A percentile compares a stretch with the other conserved stretches of the same genome.
phyloP scores from a whole-genome alignment of 2,888 invertebrate genomes.

The Formica aserva region DNA sequence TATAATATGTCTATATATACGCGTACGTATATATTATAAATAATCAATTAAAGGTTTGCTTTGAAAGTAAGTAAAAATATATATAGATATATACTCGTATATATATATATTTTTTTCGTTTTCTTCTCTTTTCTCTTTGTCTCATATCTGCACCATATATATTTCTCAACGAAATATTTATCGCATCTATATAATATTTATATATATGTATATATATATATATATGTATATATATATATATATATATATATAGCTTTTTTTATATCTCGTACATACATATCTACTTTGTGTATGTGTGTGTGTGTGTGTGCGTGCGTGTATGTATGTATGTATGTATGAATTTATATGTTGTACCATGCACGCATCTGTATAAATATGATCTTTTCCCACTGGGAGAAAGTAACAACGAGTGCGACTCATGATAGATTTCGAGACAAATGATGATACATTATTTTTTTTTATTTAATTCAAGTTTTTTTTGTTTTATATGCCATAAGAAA shows the following conservation, averaged over 20 bases:
- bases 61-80: slow-evolving; percentile 83
- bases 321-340: slow-evolving; percentile 7
- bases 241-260: slow-evolving; percentile 14
- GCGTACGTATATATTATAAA: slow-evolving; percentile 77
- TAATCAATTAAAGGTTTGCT: slow-evolving; percentile 79
- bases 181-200: slow-evolving; percentile 30
- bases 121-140: slow-evolving; percentile 66
- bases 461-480: not conserved
- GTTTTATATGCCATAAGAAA: not conserved
- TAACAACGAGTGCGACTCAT: slow-evolving; percentile 48
- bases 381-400: slow-evolving; percentile 29
- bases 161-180: slow-evolving; percentile 46
- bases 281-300: slow-evolving; percentile 25
- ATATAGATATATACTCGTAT: slow-evolving; percentile 79
- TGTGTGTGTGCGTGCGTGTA: slow-evolving; percentile 30
- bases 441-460: not conserved
- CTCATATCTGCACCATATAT: slow-evolving; percentile 53
- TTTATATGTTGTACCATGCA: not conserved
- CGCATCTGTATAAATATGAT: slow-evolving; percentile 28
- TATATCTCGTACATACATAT: slow-evolving; percentile 27
- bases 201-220: slow-evolving; percentile 16
- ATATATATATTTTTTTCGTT: slow-evolving; percentile 72
- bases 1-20: slow-evolving; percentile 55
- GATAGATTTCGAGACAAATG: slow-evolving; percentile 40
- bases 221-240: not conserved